phyloP scores from a whole-genome alignment of 2,797 vertebrate species.

The Odontamblyopus rebecca region DNA sequence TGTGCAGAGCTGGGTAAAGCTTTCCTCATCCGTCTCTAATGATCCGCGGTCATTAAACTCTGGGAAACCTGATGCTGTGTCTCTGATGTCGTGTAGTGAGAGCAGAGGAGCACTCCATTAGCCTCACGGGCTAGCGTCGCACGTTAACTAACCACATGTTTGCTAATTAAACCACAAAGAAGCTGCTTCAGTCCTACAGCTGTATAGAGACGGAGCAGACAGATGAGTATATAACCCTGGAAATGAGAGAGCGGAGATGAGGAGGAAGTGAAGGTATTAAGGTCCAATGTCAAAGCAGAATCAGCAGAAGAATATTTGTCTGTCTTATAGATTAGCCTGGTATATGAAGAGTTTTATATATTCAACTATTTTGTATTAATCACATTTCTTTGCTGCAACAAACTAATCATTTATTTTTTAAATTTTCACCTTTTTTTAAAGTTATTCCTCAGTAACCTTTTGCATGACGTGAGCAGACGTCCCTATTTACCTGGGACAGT shows the following conservation, averaged over 20 bases:
- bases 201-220: slow-evolving; percentile 53
- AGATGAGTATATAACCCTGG: slow-evolving; percentile 41
- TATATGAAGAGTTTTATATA: too few relatives aligned
- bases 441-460: too few relatives aligned
- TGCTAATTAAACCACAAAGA: slow-evolving; percentile 73
- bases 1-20: slow-evolving; percentile 65
- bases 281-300: neutral
- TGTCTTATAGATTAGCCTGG: too few relatives aligned
- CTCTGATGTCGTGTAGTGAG: slow-evolving; percentile 75
- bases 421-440: too few relatives aligned
- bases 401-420: too few relatives aligned
- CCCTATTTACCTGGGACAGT: too few relatives aligned
- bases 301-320: neutral
- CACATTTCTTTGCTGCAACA: too few relatives aligned
- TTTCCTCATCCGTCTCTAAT: slow-evolving; percentile 77
- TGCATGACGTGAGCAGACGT: too few relatives aligned
- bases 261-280: neutral
- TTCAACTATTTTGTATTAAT: too few relatives aligned
- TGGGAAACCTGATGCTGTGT: slow-evolving; percentile 74
- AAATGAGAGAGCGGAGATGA: neutral
- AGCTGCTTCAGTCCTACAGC: slow-evolving; percentile 61
- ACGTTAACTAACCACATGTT: slow-evolving; percentile 47
- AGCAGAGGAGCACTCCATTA: slow-evolving; percentile 79
- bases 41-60: slow-evolving; percentile 76
- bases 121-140: slow-evolving; percentile 72